Conservation (phyloP, 2,888 invertebrate species). For the Leptopilina myrica region DNA sequence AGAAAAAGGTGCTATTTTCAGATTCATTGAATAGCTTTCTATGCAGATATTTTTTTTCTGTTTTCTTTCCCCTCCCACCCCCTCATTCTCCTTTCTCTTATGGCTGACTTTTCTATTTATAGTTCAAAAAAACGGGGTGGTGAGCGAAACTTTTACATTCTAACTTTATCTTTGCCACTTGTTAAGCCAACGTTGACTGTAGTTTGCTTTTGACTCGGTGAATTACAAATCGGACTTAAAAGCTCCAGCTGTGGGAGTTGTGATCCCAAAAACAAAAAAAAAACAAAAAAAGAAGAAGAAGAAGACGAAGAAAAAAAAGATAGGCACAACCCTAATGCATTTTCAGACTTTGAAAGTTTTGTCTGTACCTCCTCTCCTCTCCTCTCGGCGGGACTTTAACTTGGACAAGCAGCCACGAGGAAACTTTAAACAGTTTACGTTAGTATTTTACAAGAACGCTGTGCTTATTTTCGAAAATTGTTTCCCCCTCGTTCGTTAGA, state of each 20-base stretch:
- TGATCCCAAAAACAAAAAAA: constrained; percentile 19
- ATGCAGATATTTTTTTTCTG: no score
- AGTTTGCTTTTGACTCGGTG: constrained; percentile 51
- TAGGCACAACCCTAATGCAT: constrained; percentile 28
- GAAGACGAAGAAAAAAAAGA: background rate
- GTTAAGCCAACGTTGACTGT: constrained; percentile 51
- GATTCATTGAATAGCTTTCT: background rate
- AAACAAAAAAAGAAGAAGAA: constrained; percentile 2
- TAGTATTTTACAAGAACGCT: background rate
- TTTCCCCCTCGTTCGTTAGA: background rate
- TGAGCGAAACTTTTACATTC: constrained; percentile 58
- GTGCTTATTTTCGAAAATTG: background rate
- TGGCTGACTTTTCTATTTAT: constrained; percentile 42
- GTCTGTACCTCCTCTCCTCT: constrained; percentile 1
- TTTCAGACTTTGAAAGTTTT: constrained; percentile 32
- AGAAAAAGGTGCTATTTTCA: background rate
- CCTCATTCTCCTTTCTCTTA: background rate
- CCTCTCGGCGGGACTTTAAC: background rate
- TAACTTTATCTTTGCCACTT: constrained; percentile 56
- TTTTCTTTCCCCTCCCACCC: background rate
- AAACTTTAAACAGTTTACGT: constrained; percentile 18
- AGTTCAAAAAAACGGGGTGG: constrained; percentile 25
- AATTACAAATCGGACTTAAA: constrained; percentile 60
- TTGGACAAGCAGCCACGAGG: background rate
- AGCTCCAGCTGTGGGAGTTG: constrained; percentile 32